Evolutionary conservation across 2,888 invertebrate genomes (phyloP).

Genomic region (Amphimallon solstitiale): DNA sequence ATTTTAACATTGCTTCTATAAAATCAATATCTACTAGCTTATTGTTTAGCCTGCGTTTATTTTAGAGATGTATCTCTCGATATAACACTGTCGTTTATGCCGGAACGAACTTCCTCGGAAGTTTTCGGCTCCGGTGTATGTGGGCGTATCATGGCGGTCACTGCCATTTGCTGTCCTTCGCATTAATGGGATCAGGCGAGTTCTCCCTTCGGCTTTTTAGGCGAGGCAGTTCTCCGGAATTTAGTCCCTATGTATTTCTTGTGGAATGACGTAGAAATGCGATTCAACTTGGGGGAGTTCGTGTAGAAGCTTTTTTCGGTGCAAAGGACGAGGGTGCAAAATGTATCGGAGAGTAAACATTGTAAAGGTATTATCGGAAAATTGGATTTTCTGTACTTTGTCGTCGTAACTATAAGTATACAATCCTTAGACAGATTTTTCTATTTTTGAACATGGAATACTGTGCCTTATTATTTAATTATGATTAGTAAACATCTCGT

Average conservation of each 20-base stretch:
- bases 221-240: constrained; percentile 22
- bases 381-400: constrained; percentile 47
- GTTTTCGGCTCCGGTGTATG: constrained; percentile 39
- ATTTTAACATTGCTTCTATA: too few species aligned
- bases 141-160: constrained; percentile 53
- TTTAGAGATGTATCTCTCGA: too few species aligned
- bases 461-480: too few species aligned
- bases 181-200: constrained; percentile 43
- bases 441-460: too few species aligned
- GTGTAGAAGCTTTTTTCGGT: constrained; percentile 14
- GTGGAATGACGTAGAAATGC: constrained; percentile 11
- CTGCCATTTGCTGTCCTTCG: constrained; percentile 53
- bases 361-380: constrained; percentile 47
- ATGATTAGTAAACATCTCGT: too few species aligned
- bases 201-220: constrained; percentile 24
- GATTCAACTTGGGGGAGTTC: constrained; percentile 5
- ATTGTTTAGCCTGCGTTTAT: too few species aligned
- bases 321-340: constrained; percentile 38
- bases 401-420: too few species aligned
- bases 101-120: background rate
- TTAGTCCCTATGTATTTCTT: constrained; percentile 22
- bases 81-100: too few species aligned
- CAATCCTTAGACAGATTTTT: too few species aligned
- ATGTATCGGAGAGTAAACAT: constrained; percentile 41
- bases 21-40: too few species aligned